Conservation (phyloP, 2,888 invertebrate species). For the Zhuqinia jingwanae region DNA sequence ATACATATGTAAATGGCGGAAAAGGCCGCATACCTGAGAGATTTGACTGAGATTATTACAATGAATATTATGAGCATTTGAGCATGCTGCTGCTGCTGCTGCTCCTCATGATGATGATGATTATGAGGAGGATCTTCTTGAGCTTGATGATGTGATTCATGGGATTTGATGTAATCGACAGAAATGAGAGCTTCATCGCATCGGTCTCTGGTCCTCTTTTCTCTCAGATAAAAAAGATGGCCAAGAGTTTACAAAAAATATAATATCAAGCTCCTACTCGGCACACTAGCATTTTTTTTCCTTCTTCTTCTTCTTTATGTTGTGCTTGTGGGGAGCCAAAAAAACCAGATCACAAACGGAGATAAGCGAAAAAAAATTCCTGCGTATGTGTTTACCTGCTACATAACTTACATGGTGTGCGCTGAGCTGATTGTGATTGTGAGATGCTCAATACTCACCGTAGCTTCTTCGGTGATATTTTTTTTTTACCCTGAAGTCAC, state of each 20-base stretch:
- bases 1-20: conserved; percentile 49
- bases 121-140: conserved; percentile 50
- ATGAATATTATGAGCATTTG: conserved; percentile 24
- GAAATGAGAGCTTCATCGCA: conserved; percentile 64
- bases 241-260: not conserved
- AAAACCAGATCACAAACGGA: conserved; percentile 56
- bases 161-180: conserved; percentile 75
- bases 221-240: conserved; percentile 10
- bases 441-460: not conserved
- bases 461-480: conserved; percentile 28
- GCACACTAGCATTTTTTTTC: conserved; percentile 41
- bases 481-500: not conserved
- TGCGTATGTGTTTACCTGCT: conserved; percentile 41
- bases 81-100: too few species aligned
- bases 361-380: conserved; percentile 49
- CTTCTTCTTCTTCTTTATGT: conserved; percentile 39
- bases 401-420: conserved; percentile 48
- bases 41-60: conserved; percentile 24
- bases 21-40: conserved; percentile 34
- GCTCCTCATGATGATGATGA: conserved; percentile 28
- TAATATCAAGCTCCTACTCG: conserved; percentile 32
- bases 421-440: not conserved
- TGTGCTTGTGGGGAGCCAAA: conserved; percentile 70
- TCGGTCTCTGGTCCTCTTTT: conserved; percentile 11
- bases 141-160: conserved; percentile 73